phyloP scores from a whole-genome alignment of 2,888 invertebrate genomes.

The Tetranychus truncatus region DNA sequence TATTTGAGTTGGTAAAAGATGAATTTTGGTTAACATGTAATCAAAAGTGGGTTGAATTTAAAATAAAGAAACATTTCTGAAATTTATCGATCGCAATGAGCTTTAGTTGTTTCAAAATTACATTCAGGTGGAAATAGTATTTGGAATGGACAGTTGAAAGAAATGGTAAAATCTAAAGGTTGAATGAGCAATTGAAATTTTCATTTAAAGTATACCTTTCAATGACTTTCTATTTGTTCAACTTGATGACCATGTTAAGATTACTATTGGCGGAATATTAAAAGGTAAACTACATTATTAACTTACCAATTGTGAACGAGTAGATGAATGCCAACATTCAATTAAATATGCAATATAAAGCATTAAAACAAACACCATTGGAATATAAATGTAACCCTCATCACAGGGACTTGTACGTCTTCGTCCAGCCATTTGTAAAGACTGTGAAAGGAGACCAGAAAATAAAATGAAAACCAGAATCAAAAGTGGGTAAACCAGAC shows the following conservation, averaged over 20 bases:
- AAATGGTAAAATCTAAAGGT: too few relatives aligned
- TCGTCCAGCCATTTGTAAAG: constrained; percentile 41
- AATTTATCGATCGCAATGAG: too few relatives aligned
- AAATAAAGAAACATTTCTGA: too few relatives aligned
- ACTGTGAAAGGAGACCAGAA: neutral
- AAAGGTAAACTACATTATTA: neutral
- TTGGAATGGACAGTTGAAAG: too few relatives aligned
- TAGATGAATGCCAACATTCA: constrained; percentile 63
- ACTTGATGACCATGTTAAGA: neutral
- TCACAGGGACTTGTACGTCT: constrained; percentile 54
- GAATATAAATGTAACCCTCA: constrained; percentile 62
- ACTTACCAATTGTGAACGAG: constrained; percentile 39
- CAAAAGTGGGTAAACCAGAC: neutral
- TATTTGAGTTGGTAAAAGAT: too few relatives aligned
- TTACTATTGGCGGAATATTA: neutral
- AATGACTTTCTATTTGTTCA: neutral
- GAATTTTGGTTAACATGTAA: too few relatives aligned
- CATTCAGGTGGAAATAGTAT: too few relatives aligned
- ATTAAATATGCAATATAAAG: constrained; percentile 61
- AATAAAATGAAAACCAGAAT: neutral
- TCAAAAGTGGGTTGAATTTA: too few relatives aligned
- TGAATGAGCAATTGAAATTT: too few relatives aligned
- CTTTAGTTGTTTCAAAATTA: too few relatives aligned
- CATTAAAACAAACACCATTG: constrained; percentile 56
- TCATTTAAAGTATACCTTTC: too few relatives aligned